phyloP scores from a whole-genome alignment of 1,140 invertebrate species.

The Temnothorax longispinosus region DNA sequence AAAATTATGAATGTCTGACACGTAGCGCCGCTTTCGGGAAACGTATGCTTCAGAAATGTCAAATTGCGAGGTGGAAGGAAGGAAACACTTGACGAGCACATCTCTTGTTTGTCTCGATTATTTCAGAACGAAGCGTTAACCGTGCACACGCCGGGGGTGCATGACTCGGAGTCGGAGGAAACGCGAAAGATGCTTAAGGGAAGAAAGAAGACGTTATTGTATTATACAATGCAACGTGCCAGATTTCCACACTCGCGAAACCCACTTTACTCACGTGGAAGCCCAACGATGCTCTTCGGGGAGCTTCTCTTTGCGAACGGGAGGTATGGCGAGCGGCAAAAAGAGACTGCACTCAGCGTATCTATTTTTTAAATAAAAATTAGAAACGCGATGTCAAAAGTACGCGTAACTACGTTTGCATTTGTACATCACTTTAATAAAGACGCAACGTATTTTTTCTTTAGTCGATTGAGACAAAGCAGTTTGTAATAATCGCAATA shows the following conservation, averaged over 20 bases:
- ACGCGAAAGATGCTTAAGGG: slow-evolving; percentile 7
- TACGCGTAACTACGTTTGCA: not conserved
- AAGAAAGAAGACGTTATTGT: slow-evolving; percentile 38
- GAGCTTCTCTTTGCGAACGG: slow-evolving; percentile 18
- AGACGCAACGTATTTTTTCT: not conserved
- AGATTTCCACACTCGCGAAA: slow-evolving; percentile 47
- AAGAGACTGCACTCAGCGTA: not conserved
- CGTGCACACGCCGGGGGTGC: not conserved
- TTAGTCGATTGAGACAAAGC: not conserved
- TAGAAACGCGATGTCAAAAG: not conserved
- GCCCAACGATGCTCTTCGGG: slow-evolving; percentile 66
- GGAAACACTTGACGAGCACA: slow-evolving; percentile 3
- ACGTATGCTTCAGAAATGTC: not conserved
- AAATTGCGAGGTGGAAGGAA: not conserved
- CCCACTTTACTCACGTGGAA: slow-evolving; percentile 66
- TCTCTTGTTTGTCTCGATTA: slow-evolving; percentile 50
- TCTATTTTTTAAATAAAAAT: slow-evolving; percentile 23
- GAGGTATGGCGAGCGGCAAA: slow-evolving; percentile 4
- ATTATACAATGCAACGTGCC: slow-evolving; percentile 45
- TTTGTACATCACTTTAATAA: not conserved
- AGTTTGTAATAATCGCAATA: not conserved
- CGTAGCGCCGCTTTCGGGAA: slow-evolving; percentile 27
- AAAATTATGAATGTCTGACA: slow-evolving; percentile 36
- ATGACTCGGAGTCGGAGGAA: not conserved
- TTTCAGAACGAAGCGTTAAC: slow-evolving; percentile 5